A percentile compares a stretch with the other conserved stretches of the same genome.
These are phyloP conservation scores for Leptopterna dolabrata DNA, from an alignment of 2,888 invertebrate species.

Conservation along the genomic window DNA sequence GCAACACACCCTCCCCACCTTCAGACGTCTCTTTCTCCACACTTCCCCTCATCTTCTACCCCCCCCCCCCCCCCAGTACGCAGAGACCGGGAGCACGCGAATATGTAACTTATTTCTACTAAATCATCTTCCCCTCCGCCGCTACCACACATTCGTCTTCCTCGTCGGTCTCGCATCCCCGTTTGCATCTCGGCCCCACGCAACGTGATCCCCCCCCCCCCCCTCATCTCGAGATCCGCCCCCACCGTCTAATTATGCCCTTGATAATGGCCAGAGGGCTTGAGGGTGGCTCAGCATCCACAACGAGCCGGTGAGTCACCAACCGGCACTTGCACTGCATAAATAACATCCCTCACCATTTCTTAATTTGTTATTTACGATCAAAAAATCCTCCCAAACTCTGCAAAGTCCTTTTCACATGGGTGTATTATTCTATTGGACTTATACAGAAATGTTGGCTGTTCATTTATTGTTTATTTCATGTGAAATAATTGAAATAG, in stretches of 20 bases:
- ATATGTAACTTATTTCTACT: conserved; percentile 30
- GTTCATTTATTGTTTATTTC: no score
- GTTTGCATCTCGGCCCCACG: background rate
- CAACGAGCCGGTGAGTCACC: conserved; percentile 1
- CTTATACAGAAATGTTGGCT: no score
- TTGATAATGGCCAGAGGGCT: background rate
- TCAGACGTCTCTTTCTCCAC: conserved; percentile 16
- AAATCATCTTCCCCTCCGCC: conserved; percentile 5
- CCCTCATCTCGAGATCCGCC: background rate
- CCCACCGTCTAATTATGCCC: background rate
- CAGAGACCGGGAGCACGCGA: conserved; percentile 19
- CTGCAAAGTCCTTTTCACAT: no score
- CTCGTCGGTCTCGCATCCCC: background rate
- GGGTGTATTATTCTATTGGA: no score
- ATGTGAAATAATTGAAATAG: no score
- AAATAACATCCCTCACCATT: no score
- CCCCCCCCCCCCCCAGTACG: conserved; percentile 4
- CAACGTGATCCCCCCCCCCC: background rate
- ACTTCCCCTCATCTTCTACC: background rate
- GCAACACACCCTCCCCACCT: background rate
- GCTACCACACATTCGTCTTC: background rate
- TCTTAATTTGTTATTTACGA: no score
- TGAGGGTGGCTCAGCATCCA: conserved; percentile 17
- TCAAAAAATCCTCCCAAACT: no score
- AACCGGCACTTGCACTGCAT: background rate